Evolutionary conservation across 2,797 vertebrate genomes (phyloP), one percentile per base, ranked within the genome.

Genomic region (Muscicapa striata): DNA sequence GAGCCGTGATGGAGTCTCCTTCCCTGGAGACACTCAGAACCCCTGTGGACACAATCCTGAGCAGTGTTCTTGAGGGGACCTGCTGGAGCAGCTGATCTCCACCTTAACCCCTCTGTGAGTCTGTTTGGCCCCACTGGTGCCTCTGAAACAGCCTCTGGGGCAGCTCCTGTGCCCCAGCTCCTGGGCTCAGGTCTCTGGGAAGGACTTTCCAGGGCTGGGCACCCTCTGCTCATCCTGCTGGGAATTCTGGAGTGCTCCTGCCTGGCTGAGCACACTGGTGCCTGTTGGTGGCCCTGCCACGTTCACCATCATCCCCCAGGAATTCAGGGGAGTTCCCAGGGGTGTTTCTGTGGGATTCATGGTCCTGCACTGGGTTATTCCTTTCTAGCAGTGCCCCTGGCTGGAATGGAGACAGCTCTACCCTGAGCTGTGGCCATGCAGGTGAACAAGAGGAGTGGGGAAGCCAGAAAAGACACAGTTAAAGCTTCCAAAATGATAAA

Each of bases 231-330:
- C 13, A 4, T 49, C 38, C 62, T 34, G 51, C 40, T 26, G 18
- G n/a, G 38, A n/a, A 3, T 11, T 4, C 21, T 0, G 0, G 26
- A 22, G 55, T 5, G 2, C 11, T 72, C 34, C 1, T 1, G 4
- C n/a, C 32, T n/a, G 43, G 21, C 36, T 19, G 45, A 59, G 62
- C 7, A 9, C 3, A 0, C 32, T 7, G 43, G 38, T 51, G 58
- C 32, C 11, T 23, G 6, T 13, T 9, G 36, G 2, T 27, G 36
- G 11, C 45, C 16, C 24, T 48, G 34, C 34, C 41, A 69, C 10
- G 0, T 29, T 20, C 3, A 9, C 4, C 48, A 49, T 4, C 7
- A 49, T 4, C 4, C 15, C 38, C 4, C 21, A 13, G n/a, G 12
- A n/a, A 36, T 29, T 55, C 34, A 6, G 36, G 20, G 40, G 7